phyloP scores from a whole-genome alignment of 2,888 invertebrate species.

The Epinotia brunnichana region DNA sequence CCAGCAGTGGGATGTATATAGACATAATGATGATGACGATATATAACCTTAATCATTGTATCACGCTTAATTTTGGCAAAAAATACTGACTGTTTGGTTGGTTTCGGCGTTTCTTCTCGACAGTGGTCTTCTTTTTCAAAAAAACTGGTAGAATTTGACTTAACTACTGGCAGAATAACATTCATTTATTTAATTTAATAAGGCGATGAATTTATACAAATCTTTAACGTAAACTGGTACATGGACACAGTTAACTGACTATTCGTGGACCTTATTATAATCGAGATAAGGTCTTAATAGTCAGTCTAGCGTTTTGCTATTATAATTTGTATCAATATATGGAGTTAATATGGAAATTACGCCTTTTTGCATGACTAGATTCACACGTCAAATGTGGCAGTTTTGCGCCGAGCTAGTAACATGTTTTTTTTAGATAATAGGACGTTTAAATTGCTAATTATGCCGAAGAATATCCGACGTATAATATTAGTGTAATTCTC shows the following conservation, averaged over 20 bases:
- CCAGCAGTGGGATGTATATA: too few species aligned
- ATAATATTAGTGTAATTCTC: not conserved
- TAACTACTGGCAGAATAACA: too few species aligned
- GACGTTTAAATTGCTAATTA: conserved; percentile 3
- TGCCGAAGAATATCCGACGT: conserved; percentile 3
- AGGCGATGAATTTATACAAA: not conserved
- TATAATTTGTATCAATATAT: not conserved
- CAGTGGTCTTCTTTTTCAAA: too few species aligned
- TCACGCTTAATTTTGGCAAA: too few species aligned
- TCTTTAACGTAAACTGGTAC: not conserved
- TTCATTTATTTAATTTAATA: not conserved
- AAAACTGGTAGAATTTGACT: too few species aligned
- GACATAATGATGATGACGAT: too few species aligned
- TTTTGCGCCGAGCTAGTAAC: not conserved
- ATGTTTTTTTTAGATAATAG: conserved; percentile 3
- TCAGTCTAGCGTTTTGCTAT: not conserved
- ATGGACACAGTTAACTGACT: not conserved
- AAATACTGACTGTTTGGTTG: too few species aligned
- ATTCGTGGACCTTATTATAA: not conserved
- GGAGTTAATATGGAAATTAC: conserved; percentile 5
- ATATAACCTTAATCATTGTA: too few species aligned
- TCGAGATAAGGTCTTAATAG: not conserved
- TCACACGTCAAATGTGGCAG: conserved; percentile 3
- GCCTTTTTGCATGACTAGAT: not conserved
- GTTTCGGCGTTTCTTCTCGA: too few species aligned